Conservation (phyloP, 2,888 invertebrate species). For the Sepioteuthis lessoniana region DNA sequence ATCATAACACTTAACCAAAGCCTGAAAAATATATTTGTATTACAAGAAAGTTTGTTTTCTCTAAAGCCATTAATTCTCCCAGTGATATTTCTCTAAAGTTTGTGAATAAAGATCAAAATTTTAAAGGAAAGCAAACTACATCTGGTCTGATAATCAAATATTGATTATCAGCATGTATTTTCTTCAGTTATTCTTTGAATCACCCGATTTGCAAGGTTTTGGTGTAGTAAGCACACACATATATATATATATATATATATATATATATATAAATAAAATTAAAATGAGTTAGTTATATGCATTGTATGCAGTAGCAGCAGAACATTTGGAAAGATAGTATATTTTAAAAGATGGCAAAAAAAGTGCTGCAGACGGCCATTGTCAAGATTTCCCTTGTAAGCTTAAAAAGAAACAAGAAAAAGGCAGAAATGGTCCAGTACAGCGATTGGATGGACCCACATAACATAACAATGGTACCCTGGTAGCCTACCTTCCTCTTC, state of each 20-base stretch:
- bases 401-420: not conserved
- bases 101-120: not conserved
- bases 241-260: not conserved
- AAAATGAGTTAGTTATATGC: not conserved
- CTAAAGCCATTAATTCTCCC: not conserved
- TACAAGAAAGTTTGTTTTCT: not conserved
- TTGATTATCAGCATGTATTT: not conserved
- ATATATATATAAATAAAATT: not conserved
- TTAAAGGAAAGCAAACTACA: not conserved
- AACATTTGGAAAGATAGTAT: not conserved
- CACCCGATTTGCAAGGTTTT: not conserved
- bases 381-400: slow-evolving; percentile 33
- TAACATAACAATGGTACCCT: not conserved
- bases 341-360: not conserved
- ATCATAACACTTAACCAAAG: not conserved
- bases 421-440: not conserved
- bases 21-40: not conserved
- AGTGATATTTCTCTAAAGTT: not conserved
- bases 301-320: not conserved
- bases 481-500: not conserved
- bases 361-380: slow-evolving; percentile 33
- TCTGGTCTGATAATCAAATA: not conserved
- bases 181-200: not conserved
- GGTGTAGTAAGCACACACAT: not conserved
- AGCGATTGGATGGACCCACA: not conserved